A percentile compares a stretch with the other conserved stretches of the same genome.
These are phyloP conservation scores for Polyommatus icarus DNA, from an alignment of 2,888 invertebrate species.

Conservation along the genomic window DNA sequence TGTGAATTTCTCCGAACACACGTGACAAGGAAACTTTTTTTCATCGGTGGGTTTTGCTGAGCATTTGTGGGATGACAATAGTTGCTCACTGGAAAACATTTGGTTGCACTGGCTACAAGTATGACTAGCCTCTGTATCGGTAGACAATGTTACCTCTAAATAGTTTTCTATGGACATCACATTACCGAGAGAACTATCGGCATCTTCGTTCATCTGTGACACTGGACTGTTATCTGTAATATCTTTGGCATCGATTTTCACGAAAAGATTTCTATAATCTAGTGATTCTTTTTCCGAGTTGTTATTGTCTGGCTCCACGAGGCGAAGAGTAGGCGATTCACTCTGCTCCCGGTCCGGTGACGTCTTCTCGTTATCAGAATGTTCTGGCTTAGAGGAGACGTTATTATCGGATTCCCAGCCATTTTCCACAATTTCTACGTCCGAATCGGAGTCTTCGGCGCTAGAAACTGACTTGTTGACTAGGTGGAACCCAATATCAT, in stretches of 20 bases:
- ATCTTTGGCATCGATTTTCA: slow-evolving; percentile 71
- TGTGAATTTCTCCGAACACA: slow-evolving; percentile 75
- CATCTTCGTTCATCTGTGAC: slow-evolving; percentile 64
- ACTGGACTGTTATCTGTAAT: slow-evolving; percentile 61
- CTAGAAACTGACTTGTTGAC: slow-evolving; percentile 71
- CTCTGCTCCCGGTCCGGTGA: slow-evolving; percentile 71
- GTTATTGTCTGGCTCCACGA: slow-evolving; percentile 74
- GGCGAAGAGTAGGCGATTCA: slow-evolving; percentile 71
- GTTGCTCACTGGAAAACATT: slow-evolving; percentile 72
- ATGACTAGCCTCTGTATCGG: slow-evolving; percentile 77
- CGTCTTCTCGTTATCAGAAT: slow-evolving; percentile 74
- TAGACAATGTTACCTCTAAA: slow-evolving; percentile 75
- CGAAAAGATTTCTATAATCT: slow-evolving; percentile 67
- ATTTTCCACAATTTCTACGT: slow-evolving; percentile 78
- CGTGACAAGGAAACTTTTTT: slow-evolving; percentile 76
- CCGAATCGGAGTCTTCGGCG: slow-evolving; percentile 76
- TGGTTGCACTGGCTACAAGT: slow-evolving; percentile 75
- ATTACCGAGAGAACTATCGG: slow-evolving; percentile 75
- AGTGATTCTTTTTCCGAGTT: slow-evolving; percentile 66
- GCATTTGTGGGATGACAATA: slow-evolving; percentile 68
- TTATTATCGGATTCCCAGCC: slow-evolving; percentile 77
- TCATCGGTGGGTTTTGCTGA: slow-evolving; percentile 74
- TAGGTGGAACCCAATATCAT: slow-evolving; percentile 77
- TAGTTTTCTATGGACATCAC: slow-evolving; percentile 78
- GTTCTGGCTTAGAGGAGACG: slow-evolving; percentile 69